Base-by-base conservation (phyloP, 2,113 vertebrate genomes). In the Scatophagus argus region DNA sequence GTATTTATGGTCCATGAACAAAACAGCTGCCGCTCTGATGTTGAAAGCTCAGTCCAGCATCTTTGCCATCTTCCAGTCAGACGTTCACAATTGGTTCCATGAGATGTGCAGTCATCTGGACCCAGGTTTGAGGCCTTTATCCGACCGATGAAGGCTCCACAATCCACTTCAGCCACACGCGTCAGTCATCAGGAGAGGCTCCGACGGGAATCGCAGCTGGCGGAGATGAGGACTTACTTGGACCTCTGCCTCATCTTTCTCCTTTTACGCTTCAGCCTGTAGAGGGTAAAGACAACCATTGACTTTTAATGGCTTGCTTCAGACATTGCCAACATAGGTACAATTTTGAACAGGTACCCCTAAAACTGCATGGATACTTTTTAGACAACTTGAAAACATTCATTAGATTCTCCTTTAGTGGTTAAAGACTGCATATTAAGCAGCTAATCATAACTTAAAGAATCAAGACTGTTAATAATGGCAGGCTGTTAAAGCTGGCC, bases 171-270 rank as follows among this genome's bases (percentile, higher is more conserved):
- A 7, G 69, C 61, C 67, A 19, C 31, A 10, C 0, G 43, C 0
- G 21, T 63, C 78, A 38, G 69, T 81, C 76, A 36, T 44, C 71
- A 43, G 70, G 36, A 77, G 36, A 56, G 46, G 79, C 58, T 62
- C 63, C 0, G 61, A 89, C 21, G 1, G 79, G 82, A n/a, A 77
- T 56, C 44, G 74, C 87, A 91, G 87, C 91, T 76, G 73, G 38
- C 2, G 5, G 29, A 69, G 84, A 81, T 79, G 84, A 87, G 81
- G 70, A 85, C 83, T 94, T 96, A 98, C 94, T 98, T 98, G 49
- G 97, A 97, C 96, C 97, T 97, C 92, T 98, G 97, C 94, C 97
- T 96, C 97, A 98, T 98, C 97, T 97, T 98, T 91, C 97, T 89
- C 90, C 97, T 97, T 93, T 98, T 98, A 90, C 96, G 97, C 96